These are phyloP conservation scores for Phlogophora meticulosa DNA, from an alignment of 2,888 invertebrate genomes.

Conservation along the genomic window DNA sequence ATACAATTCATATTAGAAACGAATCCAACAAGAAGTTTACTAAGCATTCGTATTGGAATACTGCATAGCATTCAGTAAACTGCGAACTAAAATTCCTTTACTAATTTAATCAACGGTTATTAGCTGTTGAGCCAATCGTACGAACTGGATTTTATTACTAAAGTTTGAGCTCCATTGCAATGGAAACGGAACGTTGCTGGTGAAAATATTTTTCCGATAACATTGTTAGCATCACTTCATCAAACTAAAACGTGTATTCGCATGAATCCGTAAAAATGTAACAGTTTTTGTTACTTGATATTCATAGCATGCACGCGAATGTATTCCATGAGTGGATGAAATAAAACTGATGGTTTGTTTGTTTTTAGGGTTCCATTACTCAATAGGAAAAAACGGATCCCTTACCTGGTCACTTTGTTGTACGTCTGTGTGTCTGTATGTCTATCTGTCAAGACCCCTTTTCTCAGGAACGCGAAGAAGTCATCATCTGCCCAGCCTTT, in stretches of 20 bases:
- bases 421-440: no score
- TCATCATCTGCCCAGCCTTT: no score
- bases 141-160: constrained; percentile 38
- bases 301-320: background rate
- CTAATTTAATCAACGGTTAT: constrained; percentile 48
- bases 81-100: constrained; percentile 7
- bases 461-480: no score
- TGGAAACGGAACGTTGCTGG: constrained; percentile 8
- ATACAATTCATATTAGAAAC: constrained; percentile 20
- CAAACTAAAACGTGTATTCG: background rate
- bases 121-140: constrained; percentile 31
- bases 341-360: no score
- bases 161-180: constrained; percentile 43
- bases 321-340: background rate
- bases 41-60: constrained; percentile 21
- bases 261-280: background rate
- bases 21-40: constrained; percentile 33
- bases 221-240: constrained; percentile 2
- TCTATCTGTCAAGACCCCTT: no score
- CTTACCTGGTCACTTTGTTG: no score
- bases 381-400: no score
- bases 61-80: constrained; percentile 17
- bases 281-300: background rate
- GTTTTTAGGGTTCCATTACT: no score
- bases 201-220: constrained; percentile 7